Percentiles rank a stretch among this genome's conserved stretches.
phyloP scores from a whole-genome alignment of 2,113 vertebrate species.

The Podarcis cretensis region DNA sequence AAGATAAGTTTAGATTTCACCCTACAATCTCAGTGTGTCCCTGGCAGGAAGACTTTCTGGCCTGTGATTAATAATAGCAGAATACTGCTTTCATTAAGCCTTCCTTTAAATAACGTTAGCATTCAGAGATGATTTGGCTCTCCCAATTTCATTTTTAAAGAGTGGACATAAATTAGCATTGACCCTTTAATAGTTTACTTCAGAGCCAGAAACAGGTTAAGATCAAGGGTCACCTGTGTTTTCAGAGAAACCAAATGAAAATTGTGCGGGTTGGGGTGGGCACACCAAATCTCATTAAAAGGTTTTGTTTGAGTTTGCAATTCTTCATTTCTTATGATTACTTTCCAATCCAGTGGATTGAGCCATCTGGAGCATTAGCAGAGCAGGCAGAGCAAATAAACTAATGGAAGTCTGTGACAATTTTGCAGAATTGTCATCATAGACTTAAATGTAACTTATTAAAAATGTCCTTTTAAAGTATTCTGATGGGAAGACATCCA shows the following conservation, averaged over 20 bases:
- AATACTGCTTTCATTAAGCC: background rate
- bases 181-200: conserved; percentile 32
- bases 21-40: background rate
- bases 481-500: conserved; percentile 41
- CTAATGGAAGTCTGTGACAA: conserved; percentile 20
- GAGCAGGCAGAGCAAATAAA: conserved; percentile 42
- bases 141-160: conserved; percentile 30
- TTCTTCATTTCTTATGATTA: conserved; percentile 16
- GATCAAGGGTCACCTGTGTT: background rate
- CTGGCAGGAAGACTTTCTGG: background rate
- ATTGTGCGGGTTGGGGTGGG: background rate
- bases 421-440: conserved; percentile 37
- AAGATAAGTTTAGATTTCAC: background rate
- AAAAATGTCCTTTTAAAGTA: conserved; percentile 48
- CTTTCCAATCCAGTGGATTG: conserved; percentile 4
- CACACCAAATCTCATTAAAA: conserved; percentile 23
- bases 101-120: conserved; percentile 8
- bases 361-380: conserved; percentile 16
- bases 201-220: conserved; percentile 26
- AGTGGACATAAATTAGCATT: background rate
- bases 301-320: background rate
- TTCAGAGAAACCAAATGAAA: conserved; percentile 21
- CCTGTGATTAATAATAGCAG: conserved; percentile 1
- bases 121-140: conserved; percentile 1
- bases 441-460: conserved; percentile 38